Evolutionary conservation across 2,888 invertebrate species (phyloP).

Genomic region (Cosmopolites sordidus): DNA sequence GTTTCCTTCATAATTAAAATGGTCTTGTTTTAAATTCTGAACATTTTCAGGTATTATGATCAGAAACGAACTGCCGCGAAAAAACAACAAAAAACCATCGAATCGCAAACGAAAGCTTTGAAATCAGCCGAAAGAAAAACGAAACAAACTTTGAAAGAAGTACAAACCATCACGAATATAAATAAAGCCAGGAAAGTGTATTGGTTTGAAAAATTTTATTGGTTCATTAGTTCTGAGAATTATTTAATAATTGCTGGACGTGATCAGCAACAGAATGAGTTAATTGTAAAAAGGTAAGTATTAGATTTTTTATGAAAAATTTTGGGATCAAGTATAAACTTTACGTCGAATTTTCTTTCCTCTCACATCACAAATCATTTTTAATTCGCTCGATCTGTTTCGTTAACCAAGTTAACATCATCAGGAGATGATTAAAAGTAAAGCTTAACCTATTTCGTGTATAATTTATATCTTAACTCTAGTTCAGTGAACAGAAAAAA

Average conservation of each 20-base stretch:
- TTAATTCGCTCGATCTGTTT: too few species aligned
- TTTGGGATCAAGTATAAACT: too few species aligned
- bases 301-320: background rate
- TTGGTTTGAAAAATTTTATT: conserved; percentile 99
- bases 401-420: too few species aligned
- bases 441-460: too few species aligned
- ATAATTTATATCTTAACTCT: too few species aligned
- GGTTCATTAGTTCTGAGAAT: conserved; percentile 98
- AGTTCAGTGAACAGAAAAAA: too few species aligned
- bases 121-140: conserved; percentile 96
- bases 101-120: conserved; percentile 87
- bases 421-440: too few species aligned
- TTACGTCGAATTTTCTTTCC: too few species aligned
- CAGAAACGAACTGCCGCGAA: conserved; percentile 84
- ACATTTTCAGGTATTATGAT: conserved; percentile 72
- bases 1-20: too few species aligned
- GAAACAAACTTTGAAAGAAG: conserved; percentile 89
- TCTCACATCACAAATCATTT: too few species aligned
- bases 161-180: conserved; percentile 82
- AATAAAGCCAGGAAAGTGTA: conserved; percentile 90
- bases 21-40: too few species aligned
- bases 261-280: conserved; percentile 97
- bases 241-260: conserved; percentile 90
- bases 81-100: conserved; percentile 94
- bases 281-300: conserved; percentile 90